phyloP scores from a whole-genome alignment of 1,140 invertebrate genomes.

The Hylyphantes graminicola region DNA sequence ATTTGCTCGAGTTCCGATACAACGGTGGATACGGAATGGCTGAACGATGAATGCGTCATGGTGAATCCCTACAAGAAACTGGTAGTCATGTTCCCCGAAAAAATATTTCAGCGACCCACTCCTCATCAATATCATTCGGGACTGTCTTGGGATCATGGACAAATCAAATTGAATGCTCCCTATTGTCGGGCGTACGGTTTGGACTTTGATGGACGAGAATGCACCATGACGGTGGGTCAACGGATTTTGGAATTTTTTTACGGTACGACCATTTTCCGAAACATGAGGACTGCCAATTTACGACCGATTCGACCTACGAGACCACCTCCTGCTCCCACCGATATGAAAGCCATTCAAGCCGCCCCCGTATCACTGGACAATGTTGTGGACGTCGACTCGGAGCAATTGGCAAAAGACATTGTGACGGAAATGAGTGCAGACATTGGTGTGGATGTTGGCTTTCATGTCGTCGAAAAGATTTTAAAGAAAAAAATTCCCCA shows the following conservation, averaged over 20 bases:
- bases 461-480: neutral
- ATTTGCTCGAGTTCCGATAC: neutral
- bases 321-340: neutral
- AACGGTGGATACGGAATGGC: neutral
- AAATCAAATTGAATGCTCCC: neutral
- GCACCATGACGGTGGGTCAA: neutral
- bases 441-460: neutral
- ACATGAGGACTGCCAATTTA: neutral
- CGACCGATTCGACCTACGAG: neutral
- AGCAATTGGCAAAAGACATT: neutral
- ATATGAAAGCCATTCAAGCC: neutral
- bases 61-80: constrained; percentile 3
- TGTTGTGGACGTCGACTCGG: neutral
- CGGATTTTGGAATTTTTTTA: neutral
- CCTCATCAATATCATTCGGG: neutral
- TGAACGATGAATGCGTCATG: neutral
- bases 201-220: neutral
- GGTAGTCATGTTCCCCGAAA: neutral
- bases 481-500: neutral
- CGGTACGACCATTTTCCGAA: neutral
- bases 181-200: neutral
- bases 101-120: neutral
- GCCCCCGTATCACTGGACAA: neutral
- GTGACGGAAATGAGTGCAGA: neutral
- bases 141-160: neutral